Evolutionary conservation across 1,140 invertebrate species (phyloP), one percentile per base, ranked within the genome.

Genomic region (Lucilia cuprina): DNA sequence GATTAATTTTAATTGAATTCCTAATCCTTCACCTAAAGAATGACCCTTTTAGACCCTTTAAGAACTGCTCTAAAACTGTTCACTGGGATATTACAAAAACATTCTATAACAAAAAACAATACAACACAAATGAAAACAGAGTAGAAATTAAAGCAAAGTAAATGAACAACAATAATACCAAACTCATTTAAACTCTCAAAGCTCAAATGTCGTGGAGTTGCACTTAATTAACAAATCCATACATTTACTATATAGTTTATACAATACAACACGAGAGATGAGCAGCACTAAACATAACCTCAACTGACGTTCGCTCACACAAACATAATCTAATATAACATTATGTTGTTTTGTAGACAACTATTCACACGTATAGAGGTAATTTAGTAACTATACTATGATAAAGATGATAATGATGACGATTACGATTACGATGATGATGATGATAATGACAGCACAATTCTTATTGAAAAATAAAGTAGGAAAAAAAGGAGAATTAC

Each of bases 201-300:
- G 84, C 82, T 84, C 84, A 84, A 82, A 74, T 83, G 84, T 83
- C 82, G 86, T 85, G 86, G 85, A 84, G 84, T 86, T 84, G 87
- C 86, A 89, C 89, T 90, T 90, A 90, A 90, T 90, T 90, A 90
- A 90, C 89, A 90, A 89, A 90, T 90, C 88, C 88, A 80, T 25
- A 49, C 25, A 30, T 30, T 30, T 41, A 41, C 41, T 41, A 41
- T 7, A 41, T 41, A 41, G 41, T 41, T 7, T 41, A n/a, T n/a
- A 41, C 41, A 41, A 30, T 30, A 30, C 25, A 3, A 30, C 25
- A 30, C 25, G 25, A 19, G 47, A 50, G 19, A 89, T 87, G 88
- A 87, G 89, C 25, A 30, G 25, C 89, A 90, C 87, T 88, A 88
- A 90, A 88, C 88, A 89, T 90, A 90, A 90, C 89, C 89, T 88